These are phyloP conservation scores for Drosophila ustulata DNA, from an alignment of 2,888 invertebrate species.

Conservation along the genomic window DNA sequence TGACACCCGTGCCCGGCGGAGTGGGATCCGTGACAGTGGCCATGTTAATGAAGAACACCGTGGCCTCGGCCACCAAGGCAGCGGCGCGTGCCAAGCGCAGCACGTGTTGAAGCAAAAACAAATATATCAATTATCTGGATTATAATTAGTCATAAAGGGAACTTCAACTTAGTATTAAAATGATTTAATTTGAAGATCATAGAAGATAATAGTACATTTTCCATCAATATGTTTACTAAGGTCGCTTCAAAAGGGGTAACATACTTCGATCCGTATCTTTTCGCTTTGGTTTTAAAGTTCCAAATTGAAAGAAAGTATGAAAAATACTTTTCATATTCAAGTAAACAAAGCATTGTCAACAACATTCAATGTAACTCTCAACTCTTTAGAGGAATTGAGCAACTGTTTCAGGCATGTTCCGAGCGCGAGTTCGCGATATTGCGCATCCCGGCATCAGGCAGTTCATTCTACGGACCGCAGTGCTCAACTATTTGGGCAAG, in stretches of 20 bases:
- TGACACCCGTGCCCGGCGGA: constrained; percentile 98
- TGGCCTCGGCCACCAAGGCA: constrained; percentile 91
- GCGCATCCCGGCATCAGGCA: constrained; percentile 70
- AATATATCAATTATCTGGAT: too few species aligned
- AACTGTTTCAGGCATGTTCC: constrained; percentile 46
- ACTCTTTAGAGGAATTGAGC: constrained; percentile 18
- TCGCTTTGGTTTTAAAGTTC: constrained; percentile 1
- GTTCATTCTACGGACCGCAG: constrained; percentile 64
- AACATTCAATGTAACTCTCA: constrained; percentile 13
- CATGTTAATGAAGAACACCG: constrained; percentile 98
- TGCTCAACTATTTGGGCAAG: constrained; percentile 60
- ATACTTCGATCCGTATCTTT: too few species aligned
- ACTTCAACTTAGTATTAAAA: too few species aligned
- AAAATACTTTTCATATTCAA: not conserved
- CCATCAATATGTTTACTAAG: too few species aligned
- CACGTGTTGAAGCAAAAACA: constrained; percentile 82
- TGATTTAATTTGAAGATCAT: too few species aligned
- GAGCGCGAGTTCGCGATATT: constrained; percentile 37
- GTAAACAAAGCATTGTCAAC: not conserved
- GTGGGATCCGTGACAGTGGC: constrained; percentile 99
- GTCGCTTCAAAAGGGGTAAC: too few species aligned
- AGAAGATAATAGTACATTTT: too few species aligned
- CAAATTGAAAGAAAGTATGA: not conserved
- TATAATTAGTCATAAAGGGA: too few species aligned
- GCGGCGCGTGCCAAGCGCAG: constrained; percentile 86